Evolutionary conservation across 2,888 invertebrate genomes (phyloP).

Genomic region (Calameuta idolon): DNA sequence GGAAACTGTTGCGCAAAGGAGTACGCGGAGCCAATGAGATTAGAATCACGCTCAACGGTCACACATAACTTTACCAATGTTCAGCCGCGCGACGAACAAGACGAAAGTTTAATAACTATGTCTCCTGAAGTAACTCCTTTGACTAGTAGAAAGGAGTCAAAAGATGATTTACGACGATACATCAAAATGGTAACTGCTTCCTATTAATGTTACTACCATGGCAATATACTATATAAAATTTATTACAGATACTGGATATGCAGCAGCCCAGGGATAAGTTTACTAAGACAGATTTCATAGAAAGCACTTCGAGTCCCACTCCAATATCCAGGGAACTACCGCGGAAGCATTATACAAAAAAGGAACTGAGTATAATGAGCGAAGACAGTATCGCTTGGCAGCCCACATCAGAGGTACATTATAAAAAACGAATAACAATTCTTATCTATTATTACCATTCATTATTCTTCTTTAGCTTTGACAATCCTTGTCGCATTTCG

Average conservation of each 20-base stretch:
- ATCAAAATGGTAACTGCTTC: conserved; percentile 66
- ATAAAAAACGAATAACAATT: neutral
- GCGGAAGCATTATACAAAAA: conserved; percentile 55
- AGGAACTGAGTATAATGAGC: conserved; percentile 52
- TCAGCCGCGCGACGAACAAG: conserved; percentile 42
- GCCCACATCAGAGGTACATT: conserved; percentile 47
- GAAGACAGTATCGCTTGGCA: conserved; percentile 59
- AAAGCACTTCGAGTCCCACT: conserved; percentile 45
- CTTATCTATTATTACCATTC: neutral
- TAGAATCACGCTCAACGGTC: conserved; percentile 30
- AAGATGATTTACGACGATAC: conserved; percentile 68
- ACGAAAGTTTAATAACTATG: conserved; percentile 49
- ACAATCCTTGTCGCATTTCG: neutral
- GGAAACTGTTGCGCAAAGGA: conserved; percentile 45
- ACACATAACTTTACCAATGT: conserved; percentile 11
- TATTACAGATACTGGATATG: conserved; percentile 56
- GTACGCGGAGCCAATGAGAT: conserved; percentile 47
- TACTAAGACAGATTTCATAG: conserved; percentile 31
- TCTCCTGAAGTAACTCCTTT: conserved; percentile 61
- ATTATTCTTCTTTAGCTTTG: neutral
- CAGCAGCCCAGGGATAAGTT: conserved; percentile 53
- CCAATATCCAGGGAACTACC: conserved; percentile 55
- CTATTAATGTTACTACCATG: neutral
- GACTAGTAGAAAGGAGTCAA: conserved; percentile 59
- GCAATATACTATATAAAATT: neutral